Evolutionary conservation across 2,797 vertebrate genomes (phyloP), one percentile per base, ranked within the genome.

Genomic region (Pipistrellus kuhlii): DNA sequence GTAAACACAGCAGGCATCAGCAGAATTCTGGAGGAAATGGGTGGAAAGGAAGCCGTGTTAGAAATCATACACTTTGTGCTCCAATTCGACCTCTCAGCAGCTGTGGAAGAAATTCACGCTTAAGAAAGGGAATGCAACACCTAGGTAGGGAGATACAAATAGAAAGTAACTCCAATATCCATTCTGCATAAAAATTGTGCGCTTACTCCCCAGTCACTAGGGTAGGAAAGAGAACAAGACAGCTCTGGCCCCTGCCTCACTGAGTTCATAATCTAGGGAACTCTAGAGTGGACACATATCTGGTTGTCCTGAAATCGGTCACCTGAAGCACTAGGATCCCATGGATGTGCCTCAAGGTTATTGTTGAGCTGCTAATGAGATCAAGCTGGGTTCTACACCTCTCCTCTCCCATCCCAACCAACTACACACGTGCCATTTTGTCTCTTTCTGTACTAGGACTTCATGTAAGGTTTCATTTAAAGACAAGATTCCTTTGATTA

Each of bases 81-180:
- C 73, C 41, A 72, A 7, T 13, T 25, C 12, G 18, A 76, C 21
- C 4, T 75, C 21, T 88, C 46, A 69, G 81, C 15, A 64, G 3
- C 55, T 82, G 71, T 72, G 73, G 53, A 82, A 90, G 73, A 32
- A 53, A 78, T 32, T 92, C 35, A 6, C 32, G 48, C 35, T 78
- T 10, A 10, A 83, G 73, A 35, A 88, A 35, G 14, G 30, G 18
- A 55, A 48, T 32, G 23, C 0, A 1, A 12, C 17, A n/a, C 41
- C 91, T 30, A 25, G 53, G 41, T 69, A 51, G 57, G 11, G n/a
- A 84, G 35, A 83, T 9, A 53, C 12, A 44, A 32, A 44, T 15
- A 82, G 51, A 75, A 82, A 69, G 44, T 35, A 73, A 53, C 1
- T 3, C 13, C 11, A 68, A 30, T 46, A 6, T 86, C 66, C 23